phyloP scores from a whole-genome alignment of 2,797 vertebrate species.

The Hirundo rustica region DNA sequence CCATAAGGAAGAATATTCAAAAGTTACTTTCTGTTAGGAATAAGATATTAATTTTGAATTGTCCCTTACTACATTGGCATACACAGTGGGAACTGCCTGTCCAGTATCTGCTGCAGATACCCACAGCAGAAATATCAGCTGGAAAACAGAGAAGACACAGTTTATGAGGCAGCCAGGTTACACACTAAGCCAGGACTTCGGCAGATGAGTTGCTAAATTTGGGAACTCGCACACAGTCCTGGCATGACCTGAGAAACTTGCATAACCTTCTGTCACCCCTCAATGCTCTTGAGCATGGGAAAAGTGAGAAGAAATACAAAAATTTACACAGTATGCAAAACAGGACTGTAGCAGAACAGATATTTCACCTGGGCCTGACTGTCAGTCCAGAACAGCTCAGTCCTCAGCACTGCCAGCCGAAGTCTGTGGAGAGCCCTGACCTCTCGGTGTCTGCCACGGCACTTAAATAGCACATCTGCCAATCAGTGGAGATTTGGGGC shows the following conservation, averaged over 20 bases:
- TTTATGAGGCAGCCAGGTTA: neutral
- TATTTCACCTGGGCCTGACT: neutral
- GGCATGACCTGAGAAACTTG: neutral
- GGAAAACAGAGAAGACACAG: neutral
- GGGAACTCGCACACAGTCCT: neutral
- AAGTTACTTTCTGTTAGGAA: neutral
- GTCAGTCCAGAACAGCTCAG: neutral
- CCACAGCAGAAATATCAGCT: neutral
- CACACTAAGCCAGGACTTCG: neutral
- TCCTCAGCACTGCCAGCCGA: neutral
- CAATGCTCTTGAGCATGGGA: neutral
- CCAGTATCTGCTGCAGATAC: neutral
- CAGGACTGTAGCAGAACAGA: neutral
- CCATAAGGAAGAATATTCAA: neutral
- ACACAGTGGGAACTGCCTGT: neutral
- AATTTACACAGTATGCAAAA: neutral
- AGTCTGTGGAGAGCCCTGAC: neutral
- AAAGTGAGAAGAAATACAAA: neutral
- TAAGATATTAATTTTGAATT: neutral
- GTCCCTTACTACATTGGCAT: neutral
- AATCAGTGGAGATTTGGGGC: neutral
- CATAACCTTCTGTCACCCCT: neutral
- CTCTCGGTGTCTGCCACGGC: accelerated
- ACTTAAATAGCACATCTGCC: neutral
- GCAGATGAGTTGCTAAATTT: neutral